A percentile compares a stretch with the other conserved stretches of the same genome.
phyloP scores from a whole-genome alignment of 1,140 invertebrate genomes.

The Mizuhopecten yessoensis region DNA sequence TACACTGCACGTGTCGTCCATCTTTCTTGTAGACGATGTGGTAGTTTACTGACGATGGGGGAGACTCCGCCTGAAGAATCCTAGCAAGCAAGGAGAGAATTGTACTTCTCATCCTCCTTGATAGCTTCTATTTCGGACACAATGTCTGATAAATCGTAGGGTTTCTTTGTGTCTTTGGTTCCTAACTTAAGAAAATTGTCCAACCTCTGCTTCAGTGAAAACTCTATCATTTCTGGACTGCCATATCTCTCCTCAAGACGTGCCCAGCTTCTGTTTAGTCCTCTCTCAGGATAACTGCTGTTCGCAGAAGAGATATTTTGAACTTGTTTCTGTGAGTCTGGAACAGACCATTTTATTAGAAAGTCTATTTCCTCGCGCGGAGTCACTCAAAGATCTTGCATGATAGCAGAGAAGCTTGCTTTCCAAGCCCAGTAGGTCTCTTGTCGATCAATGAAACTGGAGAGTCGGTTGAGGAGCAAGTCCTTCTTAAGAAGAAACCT shows the following conservation, averaged over 20 bases:
- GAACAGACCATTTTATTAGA: slow-evolving; percentile 35
- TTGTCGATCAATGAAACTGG: slow-evolving; percentile 45
- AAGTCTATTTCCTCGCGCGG: slow-evolving; percentile 48
- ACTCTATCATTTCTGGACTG: slow-evolving; percentile 45
- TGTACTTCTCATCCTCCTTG: neutral
- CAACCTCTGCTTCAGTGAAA: neutral
- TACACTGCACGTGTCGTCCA: neutral
- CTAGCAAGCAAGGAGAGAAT: neutral
- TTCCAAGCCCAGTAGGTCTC: slow-evolving; percentile 52
- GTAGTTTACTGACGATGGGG: too few species aligned
- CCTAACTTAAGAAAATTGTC: neutral
- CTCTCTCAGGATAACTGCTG: neutral
- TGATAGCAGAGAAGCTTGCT: slow-evolving; percentile 35
- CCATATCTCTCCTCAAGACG: slow-evolving; percentile 50
- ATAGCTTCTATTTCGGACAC: neutral
- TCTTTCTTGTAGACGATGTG: neutral
- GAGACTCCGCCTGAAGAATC: too few species aligned
- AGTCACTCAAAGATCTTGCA: slow-evolving; percentile 40
- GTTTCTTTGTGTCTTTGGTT: neutral
- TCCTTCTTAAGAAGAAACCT: too few species aligned
- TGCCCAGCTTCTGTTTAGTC: slow-evolving; percentile 1
- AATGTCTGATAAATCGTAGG: neutral
- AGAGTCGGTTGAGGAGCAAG: neutral
- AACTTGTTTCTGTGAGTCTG: neutral
- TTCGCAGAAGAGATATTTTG: slow-evolving; percentile 22